Evolutionary conservation across 1,140 invertebrate genomes (phyloP), one percentile per base, ranked within the genome.

Genomic region (Neodiprion lecontei): DNA sequence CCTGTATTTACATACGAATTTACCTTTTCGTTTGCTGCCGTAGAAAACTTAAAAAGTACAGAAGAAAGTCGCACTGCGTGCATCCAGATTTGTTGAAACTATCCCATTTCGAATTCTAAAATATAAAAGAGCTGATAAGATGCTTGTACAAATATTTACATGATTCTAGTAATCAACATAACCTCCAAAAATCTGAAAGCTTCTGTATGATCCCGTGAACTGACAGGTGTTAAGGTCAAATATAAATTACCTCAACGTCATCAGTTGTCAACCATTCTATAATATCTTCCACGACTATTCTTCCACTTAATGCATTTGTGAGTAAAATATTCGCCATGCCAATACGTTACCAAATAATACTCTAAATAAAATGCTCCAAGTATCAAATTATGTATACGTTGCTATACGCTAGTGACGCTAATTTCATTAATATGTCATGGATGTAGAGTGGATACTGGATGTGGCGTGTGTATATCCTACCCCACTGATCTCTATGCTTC

Each of bases 221-320:
- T 47, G 21, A 69, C 21, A 40, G 28, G 47, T 69, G 21, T 69
- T 74, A 1, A 49, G 53, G 69, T 17, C 7, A 61, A 61, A 61
- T 61, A 9, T 12, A 17, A 14, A 61, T 74, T 73, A 80, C 79
- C 53, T 79, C 23, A 11, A 47, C 17, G 66, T 79, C 70, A 76
- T 83, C 80, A n/a, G 72, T 75, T 47, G 78, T 78, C 23, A 83
- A 74, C 82, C 82, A 83, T 11, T 79, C 70, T 1, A 82, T 67
- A 73, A 83, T 74, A 73, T 77, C 69, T 11, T 80, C 75, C 9
- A 75, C 74, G 28, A 69, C 17, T 48, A 81, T 74, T 78, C 79
- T 76, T 11, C 69, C 78, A 69, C 76, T 79, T 47, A 83, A 74
- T 49, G 82, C 23, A 12, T 47, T 9, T 23, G 1, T 67, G 11